Evolutionary conservation across 2,888 invertebrate species (phyloP).

Genomic region (Caenorhabditis virilis): DNA sequence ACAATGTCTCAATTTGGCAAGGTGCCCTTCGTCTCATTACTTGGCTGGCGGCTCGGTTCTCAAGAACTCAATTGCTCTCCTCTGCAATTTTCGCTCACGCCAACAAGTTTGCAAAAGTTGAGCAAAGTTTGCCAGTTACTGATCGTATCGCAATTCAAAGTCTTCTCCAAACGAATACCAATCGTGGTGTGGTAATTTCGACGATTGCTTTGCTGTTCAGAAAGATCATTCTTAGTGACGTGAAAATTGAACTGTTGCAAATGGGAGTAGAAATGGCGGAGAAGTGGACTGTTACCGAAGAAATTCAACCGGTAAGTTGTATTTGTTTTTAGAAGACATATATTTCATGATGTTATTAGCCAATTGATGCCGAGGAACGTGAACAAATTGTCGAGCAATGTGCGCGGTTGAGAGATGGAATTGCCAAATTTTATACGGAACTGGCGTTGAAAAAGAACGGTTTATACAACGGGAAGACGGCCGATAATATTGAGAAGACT

Average conservation of each 20-base stretch:
- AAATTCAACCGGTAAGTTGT: conserved; percentile 6
- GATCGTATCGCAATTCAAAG: conserved; percentile 19
- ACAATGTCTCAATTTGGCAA: conserved; percentile 47
- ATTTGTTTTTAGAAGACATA: no score
- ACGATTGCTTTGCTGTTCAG: conserved; percentile 39
- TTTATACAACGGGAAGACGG: conserved; percentile 34
- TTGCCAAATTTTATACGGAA: conserved; percentile 43
- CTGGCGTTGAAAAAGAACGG: conserved; percentile 44
- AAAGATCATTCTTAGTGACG: conserved; percentile 39
- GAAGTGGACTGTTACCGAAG: conserved; percentile 14
- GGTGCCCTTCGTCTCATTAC: conserved; percentile 14
- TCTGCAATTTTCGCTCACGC: conserved; percentile 39
- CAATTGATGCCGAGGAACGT: conserved; percentile 16
- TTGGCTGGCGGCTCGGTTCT: conserved; percentile 31
- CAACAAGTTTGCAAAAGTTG: conserved; percentile 24
- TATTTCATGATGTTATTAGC: no score
- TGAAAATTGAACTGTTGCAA: conserved; percentile 40
- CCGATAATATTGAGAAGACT: conserved; percentile 39
- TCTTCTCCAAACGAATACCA: conserved; percentile 16
- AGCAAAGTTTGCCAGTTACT: conserved; percentile 13
- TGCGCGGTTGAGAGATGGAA: conserved; percentile 29
- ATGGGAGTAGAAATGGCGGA: conserved; percentile 39
- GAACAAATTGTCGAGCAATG: conserved; percentile 29
- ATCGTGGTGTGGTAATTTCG: conserved; percentile 32
- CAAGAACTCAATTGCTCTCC: conserved; percentile 37